These are phyloP conservation scores for Plebejus melissa DNA, from an alignment of 2,888 invertebrate genomes.

Conservation along the genomic window DNA sequence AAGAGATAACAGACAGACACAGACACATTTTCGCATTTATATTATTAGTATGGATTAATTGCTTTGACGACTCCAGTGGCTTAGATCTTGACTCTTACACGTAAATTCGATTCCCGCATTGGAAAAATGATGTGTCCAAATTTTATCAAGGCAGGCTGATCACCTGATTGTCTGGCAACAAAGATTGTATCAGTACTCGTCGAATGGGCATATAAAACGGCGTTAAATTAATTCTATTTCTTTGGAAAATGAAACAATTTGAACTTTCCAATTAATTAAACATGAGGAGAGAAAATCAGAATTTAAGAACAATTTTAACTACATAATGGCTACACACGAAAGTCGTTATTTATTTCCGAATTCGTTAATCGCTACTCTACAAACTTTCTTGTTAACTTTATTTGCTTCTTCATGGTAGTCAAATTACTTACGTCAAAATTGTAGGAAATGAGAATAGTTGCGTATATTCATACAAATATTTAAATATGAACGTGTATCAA, in stretches of 20 bases:
- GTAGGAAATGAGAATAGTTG: neutral
- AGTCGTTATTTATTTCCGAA: neutral
- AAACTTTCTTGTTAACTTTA: neutral
- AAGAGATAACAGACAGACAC: too few relatives aligned
- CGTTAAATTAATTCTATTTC: neutral
- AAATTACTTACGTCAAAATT: neutral
- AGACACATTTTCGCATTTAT: too few relatives aligned
- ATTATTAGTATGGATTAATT: too few relatives aligned
- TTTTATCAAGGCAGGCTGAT: too few relatives aligned
- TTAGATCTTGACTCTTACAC: too few relatives aligned
- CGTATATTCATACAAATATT: neutral
- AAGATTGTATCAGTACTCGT: too few relatives aligned
- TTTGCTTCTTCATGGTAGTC: neutral
- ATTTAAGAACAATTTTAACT: neutral
- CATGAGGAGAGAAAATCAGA: neutral
- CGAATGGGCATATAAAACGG: too few relatives aligned
- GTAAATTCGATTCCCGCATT: too few relatives aligned
- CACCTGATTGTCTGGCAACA: too few relatives aligned
- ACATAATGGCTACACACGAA: neutral
- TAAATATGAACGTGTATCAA: too few relatives aligned
- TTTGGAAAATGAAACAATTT: neutral
- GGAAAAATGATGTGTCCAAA: too few relatives aligned
- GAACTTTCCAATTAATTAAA: conserved; percentile 14
- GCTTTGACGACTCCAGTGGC: too few relatives aligned
- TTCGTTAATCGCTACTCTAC: neutral